A percentile compares a stretch with the other conserved stretches of the same genome.
phyloP scores from a whole-genome alignment of 2,797 vertebrate species.

The Periophthalmus magnuspinnatus region DNA sequence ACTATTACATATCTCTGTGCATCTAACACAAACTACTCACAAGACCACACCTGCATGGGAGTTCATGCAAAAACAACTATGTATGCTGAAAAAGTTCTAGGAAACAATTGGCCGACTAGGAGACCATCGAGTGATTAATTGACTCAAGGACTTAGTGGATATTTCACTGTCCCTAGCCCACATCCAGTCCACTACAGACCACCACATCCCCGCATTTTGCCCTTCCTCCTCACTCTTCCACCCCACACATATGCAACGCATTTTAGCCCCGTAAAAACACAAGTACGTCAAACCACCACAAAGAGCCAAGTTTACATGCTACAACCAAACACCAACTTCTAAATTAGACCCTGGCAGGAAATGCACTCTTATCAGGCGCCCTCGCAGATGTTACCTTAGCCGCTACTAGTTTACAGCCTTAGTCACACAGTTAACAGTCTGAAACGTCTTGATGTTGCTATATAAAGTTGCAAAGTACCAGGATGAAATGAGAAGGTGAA shows the following conservation, averaged over 20 bases:
- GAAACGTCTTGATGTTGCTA: slow-evolving; percentile 3
- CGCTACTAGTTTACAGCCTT: slow-evolving; percentile 46
- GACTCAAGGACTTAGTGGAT: no score
- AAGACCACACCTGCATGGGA: no score
- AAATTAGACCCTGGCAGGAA: slow-evolving; percentile 65
- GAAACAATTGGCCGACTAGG: no score
- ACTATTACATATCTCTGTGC: no score
- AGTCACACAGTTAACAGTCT: slow-evolving; percentile 18
- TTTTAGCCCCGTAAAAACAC: slow-evolving; percentile 47
- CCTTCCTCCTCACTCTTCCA: slow-evolving; percentile 44
- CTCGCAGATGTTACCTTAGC: slow-evolving; percentile 70
- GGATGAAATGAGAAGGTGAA: slow-evolving; percentile 3
- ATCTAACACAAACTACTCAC: no score
- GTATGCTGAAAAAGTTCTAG: no score
- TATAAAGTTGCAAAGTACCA: slow-evolving; percentile 5
- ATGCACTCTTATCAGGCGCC: slow-evolving; percentile 72
- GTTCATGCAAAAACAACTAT: no score
- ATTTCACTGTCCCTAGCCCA: no score
- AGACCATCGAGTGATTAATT: no score
- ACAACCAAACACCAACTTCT: slow-evolving; percentile 56
- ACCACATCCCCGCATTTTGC: slow-evolving; percentile 22
- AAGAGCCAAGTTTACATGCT: slow-evolving; percentile 39
- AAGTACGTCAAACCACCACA: slow-evolving; percentile 46
- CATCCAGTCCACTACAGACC: no score
- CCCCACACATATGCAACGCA: slow-evolving; percentile 37